A percentile compares a stretch with the other conserved stretches of the same genome.
Evolutionary conservation across 2,888 invertebrate genomes (phyloP).

Genomic region (Plebejus anna): DNA sequence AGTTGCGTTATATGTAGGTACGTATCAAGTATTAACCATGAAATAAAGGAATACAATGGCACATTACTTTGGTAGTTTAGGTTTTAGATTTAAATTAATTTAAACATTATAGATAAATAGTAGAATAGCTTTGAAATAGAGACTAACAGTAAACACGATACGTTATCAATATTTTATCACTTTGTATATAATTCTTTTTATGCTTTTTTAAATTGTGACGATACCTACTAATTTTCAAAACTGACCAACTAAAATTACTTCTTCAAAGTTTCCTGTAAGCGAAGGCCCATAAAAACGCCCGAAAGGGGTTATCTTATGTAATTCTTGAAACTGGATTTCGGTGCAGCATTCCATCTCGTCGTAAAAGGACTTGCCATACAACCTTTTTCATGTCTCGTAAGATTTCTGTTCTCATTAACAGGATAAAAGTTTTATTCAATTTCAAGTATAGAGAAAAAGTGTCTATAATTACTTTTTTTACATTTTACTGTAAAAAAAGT

Average conservation of each 20-base stretch:
- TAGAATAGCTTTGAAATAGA: too few relatives aligned
- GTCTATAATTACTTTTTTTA: background rate
- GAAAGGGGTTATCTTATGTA: slow-evolving; percentile 30
- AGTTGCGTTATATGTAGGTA: too few relatives aligned
- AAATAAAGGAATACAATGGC: too few relatives aligned
- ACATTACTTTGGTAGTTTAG: too few relatives aligned
- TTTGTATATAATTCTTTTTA: background rate
- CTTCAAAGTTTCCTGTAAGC: background rate
- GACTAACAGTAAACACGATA: too few relatives aligned
- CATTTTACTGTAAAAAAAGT: background rate
- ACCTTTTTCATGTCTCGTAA: slow-evolving; percentile 19
- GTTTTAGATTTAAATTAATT: too few relatives aligned
- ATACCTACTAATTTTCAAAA: background rate
- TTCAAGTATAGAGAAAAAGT: background rate
- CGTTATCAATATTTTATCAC: too few relatives aligned
- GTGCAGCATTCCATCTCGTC: slow-evolving; percentile 38
- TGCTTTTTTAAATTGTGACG: background rate
- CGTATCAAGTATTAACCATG: too few relatives aligned
- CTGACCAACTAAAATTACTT: background rate
- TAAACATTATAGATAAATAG: too few relatives aligned
- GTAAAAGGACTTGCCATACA: slow-evolving; percentile 35
- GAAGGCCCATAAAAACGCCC: background rate
- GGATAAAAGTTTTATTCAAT: slow-evolving; percentile 2
- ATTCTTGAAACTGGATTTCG: slow-evolving; percentile 44
- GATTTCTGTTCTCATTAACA: background rate